Base-by-base conservation (phyloP, 2,888 invertebrate species). In the Hydroisotoma schaefferi region DNA sequence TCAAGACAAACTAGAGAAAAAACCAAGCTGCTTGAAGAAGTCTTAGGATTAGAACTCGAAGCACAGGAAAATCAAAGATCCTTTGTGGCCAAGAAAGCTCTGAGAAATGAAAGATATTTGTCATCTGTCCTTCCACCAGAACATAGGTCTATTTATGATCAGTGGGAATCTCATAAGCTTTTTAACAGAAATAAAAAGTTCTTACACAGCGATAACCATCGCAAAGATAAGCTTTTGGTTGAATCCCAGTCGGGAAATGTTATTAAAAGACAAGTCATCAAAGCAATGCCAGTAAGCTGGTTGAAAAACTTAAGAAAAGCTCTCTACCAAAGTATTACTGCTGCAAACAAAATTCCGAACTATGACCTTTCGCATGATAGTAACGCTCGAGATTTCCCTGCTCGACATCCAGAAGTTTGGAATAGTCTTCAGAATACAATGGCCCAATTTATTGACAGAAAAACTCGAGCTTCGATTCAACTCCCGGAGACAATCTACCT, bases 221-320 rank as follows among this genome's bases (percentile, higher is more conserved):
- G 5, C 5, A 15, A 20, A 4, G 40, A 40, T 40, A 15, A 5
- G 5, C n/a, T 40, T 15, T 8, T 40, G n/a, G 40, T 15, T 40
- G n/a, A n/a, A n/a, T n/a, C n/a, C n/a, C n/a, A n/a, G n/a, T 40
- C 40, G 4, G 46, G 18, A 3, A 46, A 46, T 46, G 12, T 25
- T 8, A 25, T 46, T 23, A 59, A 63, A 43, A 53, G 57, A 1
- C 59, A 63, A 54, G 59, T 38, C 1, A 27, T 5, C 2, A 22
- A 20, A 28, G 60, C 65, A 51, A 68, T 71, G 61, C 71, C 71
- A 25, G 53, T 65, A 22, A 49, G 62, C 15, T 72, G 72, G 72
- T 44, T 63, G 2, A 61, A 61, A 40, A 70, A 68, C 48, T 48
- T 72, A 12, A 40, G 62, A 28, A 55, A 64, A 28, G 72, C 70